Evolutionary conservation across 2,888 invertebrate genomes (phyloP), one percentile per base, ranked within the genome.

Genomic region (Xanthia icteritia): DNA sequence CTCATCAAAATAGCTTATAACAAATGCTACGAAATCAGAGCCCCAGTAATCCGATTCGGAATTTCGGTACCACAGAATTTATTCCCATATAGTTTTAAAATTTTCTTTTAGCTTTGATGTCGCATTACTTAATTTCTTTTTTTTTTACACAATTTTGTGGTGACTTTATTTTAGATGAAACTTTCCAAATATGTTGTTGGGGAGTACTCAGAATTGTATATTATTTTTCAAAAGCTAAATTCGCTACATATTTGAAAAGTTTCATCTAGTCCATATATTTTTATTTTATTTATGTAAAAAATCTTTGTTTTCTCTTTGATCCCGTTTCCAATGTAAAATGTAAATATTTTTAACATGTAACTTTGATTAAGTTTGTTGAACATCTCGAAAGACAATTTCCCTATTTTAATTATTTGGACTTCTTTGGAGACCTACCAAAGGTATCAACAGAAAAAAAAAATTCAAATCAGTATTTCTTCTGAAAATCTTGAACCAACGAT

Each of bases 141-240:
- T 31, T 15, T 60, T 56, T 31, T 15, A 39, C 20, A 20, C 31
- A 36, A 70, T 69, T 45, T 58, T 58, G 13, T 42, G n/a, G 36
- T 4, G 0, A 51, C 54, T 67, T 27, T 54, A 67, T 78, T 77
- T 82, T 4, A 20, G 11, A 70, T 70, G 11, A 67, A 67, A 20
- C 3, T 51, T 23, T 23, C 8, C 23, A 51, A 82, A 64, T 17
- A 54, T 58, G 36, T 48, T 61, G n/a, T 31, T 31, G 31, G 31
- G 31, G 1, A 31, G 31, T 31, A 31, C 31, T 2, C 31, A 31
- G 31, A 31, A 31, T 31, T 31, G 1, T 31, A 31, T 31, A 31
- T 31, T 31, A 31, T 31, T 31, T 31, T 31, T 31, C 31, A 31
- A 31, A 31, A 31, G 31, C 31, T 31, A 31, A 31, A 1, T 31